These are phyloP conservation scores for Progne subis DNA, from an alignment of 2,113 vertebrate species.

Conservation along the genomic window DNA sequence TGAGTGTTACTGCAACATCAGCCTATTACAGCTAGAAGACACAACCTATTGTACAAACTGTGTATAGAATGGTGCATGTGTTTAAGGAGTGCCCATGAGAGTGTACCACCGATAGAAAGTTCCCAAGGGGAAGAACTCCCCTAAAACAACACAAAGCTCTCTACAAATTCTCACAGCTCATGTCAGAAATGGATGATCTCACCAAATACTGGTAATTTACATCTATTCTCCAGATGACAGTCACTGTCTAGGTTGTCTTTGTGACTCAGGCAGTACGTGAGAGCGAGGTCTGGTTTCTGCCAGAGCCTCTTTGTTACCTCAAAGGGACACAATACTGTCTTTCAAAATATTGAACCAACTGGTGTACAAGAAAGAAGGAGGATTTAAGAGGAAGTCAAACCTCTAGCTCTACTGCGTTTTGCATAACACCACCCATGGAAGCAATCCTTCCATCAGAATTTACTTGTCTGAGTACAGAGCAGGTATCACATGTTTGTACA, in stretches of 20 bases:
- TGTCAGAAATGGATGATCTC: not conserved
- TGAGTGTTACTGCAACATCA: not conserved
- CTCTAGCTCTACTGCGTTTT: not conserved
- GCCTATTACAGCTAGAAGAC: not conserved
- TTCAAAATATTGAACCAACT: not conserved
- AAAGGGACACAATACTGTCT: not conserved
- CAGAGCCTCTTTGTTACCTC: not conserved
- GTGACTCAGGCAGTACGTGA: not conserved
- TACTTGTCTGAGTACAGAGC: not conserved
- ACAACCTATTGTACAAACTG: not conserved
- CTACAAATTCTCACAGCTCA: not conserved
- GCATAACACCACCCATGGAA: not conserved
- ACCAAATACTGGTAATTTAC: not conserved
- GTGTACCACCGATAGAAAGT: accelerated
- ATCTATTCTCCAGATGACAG: not conserved
- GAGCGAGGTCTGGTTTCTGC: not conserved
- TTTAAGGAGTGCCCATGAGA: not conserved
- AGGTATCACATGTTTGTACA: not conserved
- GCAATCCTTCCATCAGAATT: not conserved
- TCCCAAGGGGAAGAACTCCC: not conserved
- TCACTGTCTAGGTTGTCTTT: not conserved
- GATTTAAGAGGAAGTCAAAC: not conserved
- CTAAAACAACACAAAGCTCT: not conserved
- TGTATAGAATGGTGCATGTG: not conserved
- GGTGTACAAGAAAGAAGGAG: not conserved